Evolutionary conservation across 1,140 invertebrate species (phyloP).

Genomic region (Psilanteris sp.): DNA sequence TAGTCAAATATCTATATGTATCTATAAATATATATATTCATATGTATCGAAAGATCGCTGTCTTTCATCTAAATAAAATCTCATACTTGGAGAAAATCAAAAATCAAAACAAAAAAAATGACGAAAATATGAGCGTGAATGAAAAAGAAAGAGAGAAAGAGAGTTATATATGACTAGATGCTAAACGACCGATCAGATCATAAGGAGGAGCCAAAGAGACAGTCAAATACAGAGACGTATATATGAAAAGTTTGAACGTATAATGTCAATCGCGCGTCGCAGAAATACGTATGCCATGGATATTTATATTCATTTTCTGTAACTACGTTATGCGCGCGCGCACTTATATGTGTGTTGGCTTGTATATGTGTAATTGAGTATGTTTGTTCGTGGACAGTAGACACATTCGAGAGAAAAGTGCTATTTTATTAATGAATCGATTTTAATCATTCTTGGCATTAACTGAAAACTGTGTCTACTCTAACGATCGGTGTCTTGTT

Average conservation of each 20-base stretch:
- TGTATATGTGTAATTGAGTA: conserved; percentile 36
- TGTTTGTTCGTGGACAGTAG: not conserved
- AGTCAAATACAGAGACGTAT: conserved; percentile 50
- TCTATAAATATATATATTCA: conserved; percentile 39
- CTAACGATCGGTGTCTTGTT: conserved; percentile 3
- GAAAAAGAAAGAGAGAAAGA: conserved; percentile 47
- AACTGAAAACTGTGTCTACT: conserved; percentile 5
- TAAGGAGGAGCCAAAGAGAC: conserved; percentile 43
- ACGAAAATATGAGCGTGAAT: conserved; percentile 42
- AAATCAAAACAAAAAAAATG: too few relatives aligned
- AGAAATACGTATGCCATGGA: conserved; percentile 52
- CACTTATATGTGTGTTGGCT: conserved; percentile 22
- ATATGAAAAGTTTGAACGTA: conserved; percentile 46
- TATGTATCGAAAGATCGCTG: conserved; percentile 16
- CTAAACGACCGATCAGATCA: conserved; percentile 25
- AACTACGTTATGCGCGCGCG: conserved; percentile 54
- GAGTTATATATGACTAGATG: conserved; percentile 35
- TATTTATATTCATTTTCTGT: conserved; percentile 8
- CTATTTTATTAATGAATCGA: not conserved
- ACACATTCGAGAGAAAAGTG: conserved; percentile 7
- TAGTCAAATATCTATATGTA: too few relatives aligned
- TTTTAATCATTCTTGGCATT: not conserved
- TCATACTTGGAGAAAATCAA: conserved; percentile 32
- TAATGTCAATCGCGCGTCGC: conserved; percentile 45
- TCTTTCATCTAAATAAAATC: conserved; percentile 31